Percentiles rank a stretch among this genome's conserved stretches.
These are phyloP conservation scores for Hyphantria cunea DNA, from an alignment of 1,140 invertebrate genomes.

Conservation along the genomic window DNA sequence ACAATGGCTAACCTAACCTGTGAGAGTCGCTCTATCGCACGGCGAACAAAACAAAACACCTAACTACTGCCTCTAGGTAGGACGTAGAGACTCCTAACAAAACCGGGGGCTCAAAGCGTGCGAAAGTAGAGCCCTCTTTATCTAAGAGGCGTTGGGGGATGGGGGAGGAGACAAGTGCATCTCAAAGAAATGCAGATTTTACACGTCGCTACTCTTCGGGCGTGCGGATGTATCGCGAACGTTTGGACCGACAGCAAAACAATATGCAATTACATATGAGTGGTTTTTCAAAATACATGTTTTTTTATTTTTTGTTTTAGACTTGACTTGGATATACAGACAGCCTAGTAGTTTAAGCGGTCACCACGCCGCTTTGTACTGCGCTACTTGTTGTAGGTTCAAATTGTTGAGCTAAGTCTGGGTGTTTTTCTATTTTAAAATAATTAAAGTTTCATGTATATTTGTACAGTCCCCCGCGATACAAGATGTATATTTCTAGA, in stretches of 20 bases:
- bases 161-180: slow-evolving; percentile 71
- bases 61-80: slow-evolving; percentile 43
- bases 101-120: slow-evolving; percentile 74
- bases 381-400: too few relatives aligned
- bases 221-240: slow-evolving; percentile 67
- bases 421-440: too few relatives aligned
- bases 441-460: too few relatives aligned
- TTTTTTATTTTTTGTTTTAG: background rate
- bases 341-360: too few relatives aligned
- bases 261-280: background rate
- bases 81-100: slow-evolving; percentile 45
- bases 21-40: slow-evolving; percentile 48
- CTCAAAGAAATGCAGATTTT: slow-evolving; percentile 82
- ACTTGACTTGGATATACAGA: too few relatives aligned
- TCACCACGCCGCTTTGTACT: too few relatives aligned
- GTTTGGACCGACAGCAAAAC: slow-evolving; percentile 39
- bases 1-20: slow-evolving; percentile 56
- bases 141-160: slow-evolving; percentile 48
- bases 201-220: slow-evolving; percentile 79
- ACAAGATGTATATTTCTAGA: too few relatives aligned
- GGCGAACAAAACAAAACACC: slow-evolving; percentile 59
- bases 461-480: too few relatives aligned
- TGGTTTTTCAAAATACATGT: too few relatives aligned
- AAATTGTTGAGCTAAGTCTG: too few relatives aligned
- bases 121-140: slow-evolving; percentile 76